Percentiles rank a stretch among this genome's conserved stretches.
phyloP scores from a whole-genome alignment of 2,797 vertebrate genomes.

The Meda fulgida region DNA sequence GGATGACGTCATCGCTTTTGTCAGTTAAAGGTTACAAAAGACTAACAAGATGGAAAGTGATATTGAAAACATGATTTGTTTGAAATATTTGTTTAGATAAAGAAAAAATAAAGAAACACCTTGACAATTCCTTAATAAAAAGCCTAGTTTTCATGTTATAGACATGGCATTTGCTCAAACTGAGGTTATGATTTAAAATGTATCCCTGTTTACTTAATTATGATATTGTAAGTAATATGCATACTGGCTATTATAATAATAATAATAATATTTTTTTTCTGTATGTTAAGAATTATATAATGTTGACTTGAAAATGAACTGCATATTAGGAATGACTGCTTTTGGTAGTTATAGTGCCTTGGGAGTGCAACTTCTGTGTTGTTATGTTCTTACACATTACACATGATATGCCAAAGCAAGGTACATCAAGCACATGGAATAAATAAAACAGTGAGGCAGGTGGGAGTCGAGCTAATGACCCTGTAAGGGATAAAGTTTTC shows the following conservation, averaged over 20 bases:
- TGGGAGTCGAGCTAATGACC: conserved; percentile 38
- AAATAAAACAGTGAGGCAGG: conserved; percentile 38
- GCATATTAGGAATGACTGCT: background rate
- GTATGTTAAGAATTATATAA: background rate
- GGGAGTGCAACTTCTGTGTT: background rate
- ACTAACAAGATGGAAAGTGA: background rate
- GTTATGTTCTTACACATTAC: background rate
- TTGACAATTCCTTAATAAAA: background rate
- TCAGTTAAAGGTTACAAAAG: background rate
- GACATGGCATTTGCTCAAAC: background rate
- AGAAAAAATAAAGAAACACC: background rate
- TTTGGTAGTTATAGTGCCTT: background rate
- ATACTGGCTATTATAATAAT: background rate
- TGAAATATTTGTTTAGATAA: background rate
- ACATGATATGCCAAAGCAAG: conserved; percentile 12
- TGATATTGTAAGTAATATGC: background rate
- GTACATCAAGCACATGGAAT: conserved; percentile 10
- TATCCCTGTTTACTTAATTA: background rate
- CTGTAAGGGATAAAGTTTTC: conserved; percentile 17
- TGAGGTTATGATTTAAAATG: background rate
- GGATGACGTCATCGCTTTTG: background rate
- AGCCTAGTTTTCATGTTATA: background rate
- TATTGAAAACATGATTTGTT: background rate
- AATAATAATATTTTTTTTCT: background rate
- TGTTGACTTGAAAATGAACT: background rate